Evolutionary conservation across 2,888 invertebrate genomes (phyloP), one percentile per base, ranked within the genome.

Genomic region (Melanophora roralis): DNA sequence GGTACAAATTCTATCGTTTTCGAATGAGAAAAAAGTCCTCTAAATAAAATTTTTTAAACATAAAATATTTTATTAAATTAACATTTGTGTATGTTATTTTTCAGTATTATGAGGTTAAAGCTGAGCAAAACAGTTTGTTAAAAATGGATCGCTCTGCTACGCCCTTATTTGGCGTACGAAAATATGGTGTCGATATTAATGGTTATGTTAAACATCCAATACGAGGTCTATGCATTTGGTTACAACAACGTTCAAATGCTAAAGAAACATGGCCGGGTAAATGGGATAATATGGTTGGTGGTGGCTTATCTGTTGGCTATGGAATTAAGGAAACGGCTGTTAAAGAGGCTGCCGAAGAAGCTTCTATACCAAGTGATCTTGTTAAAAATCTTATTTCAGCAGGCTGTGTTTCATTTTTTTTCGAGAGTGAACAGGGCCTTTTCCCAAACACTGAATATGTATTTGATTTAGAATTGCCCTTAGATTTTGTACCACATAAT

Each of bases 211-310:
- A 93, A 87, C 95, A 97, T 90, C 95, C 96, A 38, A 93, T 93
- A 62, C 94, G 94, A 89, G 96, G 97, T 5, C 91, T 97, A 51
- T 96, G 96, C 90, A 89, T 89, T 86, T 98, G 98, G 98, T 91
- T 98, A 85, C 98, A 97, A 89, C 95, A 95, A 87, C 92, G 98
- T 85, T 95, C 97, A 83, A 93, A 94, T 81, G 96, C 95, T 64
- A 98, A 98, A 91, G 96, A 96, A 90, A 98, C 98, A 45, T 98
- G 97, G 96, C 98, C 98, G 78, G 96, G 94, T 45, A 96, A 96
- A 90, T 95, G 97, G 94, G 98, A 98, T 89, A 97, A 97, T 88
- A 97, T 98, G 94, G 97, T 97, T 43, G 96, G 97, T 83, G 98
- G 98, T 65, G 98, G 98, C 3, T 89, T 98, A 62, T 95, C 96